phyloP scores from a whole-genome alignment of 2,888 invertebrate species.

The Phrixothrix hirtus region DNA sequence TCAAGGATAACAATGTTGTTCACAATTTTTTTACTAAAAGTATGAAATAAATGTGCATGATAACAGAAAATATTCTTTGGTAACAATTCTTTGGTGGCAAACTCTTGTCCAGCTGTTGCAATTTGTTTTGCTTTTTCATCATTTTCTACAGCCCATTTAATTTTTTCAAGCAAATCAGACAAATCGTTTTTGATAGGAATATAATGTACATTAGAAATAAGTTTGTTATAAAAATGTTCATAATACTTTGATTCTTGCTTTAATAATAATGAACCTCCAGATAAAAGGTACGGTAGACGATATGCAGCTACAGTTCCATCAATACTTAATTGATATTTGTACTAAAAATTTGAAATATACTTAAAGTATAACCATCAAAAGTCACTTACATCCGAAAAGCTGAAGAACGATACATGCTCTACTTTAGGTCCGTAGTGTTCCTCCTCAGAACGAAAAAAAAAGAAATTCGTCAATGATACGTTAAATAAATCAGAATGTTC shows the following conservation, averaged over 20 bases:
- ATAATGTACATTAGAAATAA: slow-evolving; percentile 79
- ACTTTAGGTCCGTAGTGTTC: slow-evolving; percentile 84
- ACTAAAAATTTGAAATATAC: too few species aligned
- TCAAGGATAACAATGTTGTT: slow-evolving; percentile 61
- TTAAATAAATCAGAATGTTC: slow-evolving; percentile 80
- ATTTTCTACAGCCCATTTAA: slow-evolving; percentile 77
- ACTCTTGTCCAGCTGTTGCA: slow-evolving; percentile 67
- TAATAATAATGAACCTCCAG: slow-evolving; percentile 83
- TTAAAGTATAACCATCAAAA: too few species aligned
- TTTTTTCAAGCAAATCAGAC: slow-evolving; percentile 75
- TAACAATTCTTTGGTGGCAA: slow-evolving; percentile 75
- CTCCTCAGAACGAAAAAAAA: slow-evolving; percentile 88
- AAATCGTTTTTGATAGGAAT: slow-evolving; percentile 80
- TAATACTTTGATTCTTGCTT: slow-evolving; percentile 95
- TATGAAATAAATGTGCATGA: slow-evolving; percentile 74
- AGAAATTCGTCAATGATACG: slow-evolving; percentile 92
- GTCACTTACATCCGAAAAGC: slow-evolving; percentile 86
- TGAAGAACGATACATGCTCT: slow-evolving; percentile 84
- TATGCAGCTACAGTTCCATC: slow-evolving; percentile 98
- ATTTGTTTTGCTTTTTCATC: slow-evolving; percentile 71
- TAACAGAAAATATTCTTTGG: slow-evolving; percentile 89
- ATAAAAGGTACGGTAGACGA: slow-evolving; percentile 87
- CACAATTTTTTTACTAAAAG: slow-evolving; percentile 72
- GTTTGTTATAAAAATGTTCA: slow-evolving; percentile 87
- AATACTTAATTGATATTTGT: slow-evolving; percentile 91